These are phyloP conservation scores for Cistogaster globosa DNA, from an alignment of 2,888 invertebrate genomes.

Conservation along the genomic window DNA sequence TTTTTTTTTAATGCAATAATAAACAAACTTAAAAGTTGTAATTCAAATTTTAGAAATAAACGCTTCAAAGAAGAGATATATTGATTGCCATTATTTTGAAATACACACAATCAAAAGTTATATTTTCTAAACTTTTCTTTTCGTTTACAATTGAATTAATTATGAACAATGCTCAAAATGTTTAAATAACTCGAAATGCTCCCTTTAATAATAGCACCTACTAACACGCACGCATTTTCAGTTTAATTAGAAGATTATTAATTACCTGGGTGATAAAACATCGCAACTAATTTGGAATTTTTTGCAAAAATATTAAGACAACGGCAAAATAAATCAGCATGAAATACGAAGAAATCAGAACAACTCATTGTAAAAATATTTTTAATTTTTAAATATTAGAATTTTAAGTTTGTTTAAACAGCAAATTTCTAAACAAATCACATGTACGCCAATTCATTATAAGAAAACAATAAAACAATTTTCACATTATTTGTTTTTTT, in stretches of 20 bases:
- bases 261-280: slow-evolving; percentile 6
- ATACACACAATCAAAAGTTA: too few relatives aligned
- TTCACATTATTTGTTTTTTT: background rate
- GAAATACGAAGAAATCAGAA: background rate
- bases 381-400: slow-evolving; percentile 19
- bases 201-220: slow-evolving; percentile 7
- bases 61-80: too few relatives aligned
- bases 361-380: too few relatives aligned
- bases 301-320: background rate
- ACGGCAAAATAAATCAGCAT: background rate
- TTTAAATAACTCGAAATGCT: background rate
- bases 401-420: slow-evolving; percentile 18
- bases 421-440: slow-evolving; percentile 45
- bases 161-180: too few relatives aligned
- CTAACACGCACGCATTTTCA: background rate
- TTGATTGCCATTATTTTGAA: too few relatives aligned
- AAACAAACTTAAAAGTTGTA: too few relatives aligned
- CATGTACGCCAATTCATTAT: slow-evolving; percentile 4
- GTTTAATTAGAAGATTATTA: slow-evolving; percentile 16
- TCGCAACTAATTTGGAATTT: slow-evolving; percentile 20
- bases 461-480: background rate
- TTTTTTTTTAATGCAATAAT: too few relatives aligned
- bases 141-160: too few relatives aligned
- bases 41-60: too few relatives aligned
- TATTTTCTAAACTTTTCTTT: too few relatives aligned